phyloP scores from a whole-genome alignment of 2,888 invertebrate species.

The Nomada fabriciana region DNA sequence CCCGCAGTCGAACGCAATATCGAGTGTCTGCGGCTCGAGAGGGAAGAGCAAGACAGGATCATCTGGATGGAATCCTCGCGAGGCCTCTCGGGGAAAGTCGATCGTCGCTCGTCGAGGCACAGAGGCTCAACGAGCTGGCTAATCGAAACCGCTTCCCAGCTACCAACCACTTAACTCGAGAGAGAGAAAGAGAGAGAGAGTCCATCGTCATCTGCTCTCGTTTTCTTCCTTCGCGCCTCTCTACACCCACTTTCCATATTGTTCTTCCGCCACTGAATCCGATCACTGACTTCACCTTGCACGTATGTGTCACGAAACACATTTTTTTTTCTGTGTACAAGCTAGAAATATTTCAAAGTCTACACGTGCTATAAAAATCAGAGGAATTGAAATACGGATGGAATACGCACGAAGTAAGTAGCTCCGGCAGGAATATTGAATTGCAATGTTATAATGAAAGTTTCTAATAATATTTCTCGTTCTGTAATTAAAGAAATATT shows the following conservation, averaged over 20 bases:
- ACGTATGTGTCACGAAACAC: too few relatives aligned
- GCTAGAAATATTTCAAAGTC: too few relatives aligned
- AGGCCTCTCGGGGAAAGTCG: slow-evolving; percentile 45
- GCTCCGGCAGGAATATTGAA: too few relatives aligned
- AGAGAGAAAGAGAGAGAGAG: slow-evolving; percentile 35
- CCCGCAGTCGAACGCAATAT: slow-evolving; percentile 37
- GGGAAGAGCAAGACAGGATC: slow-evolving; percentile 21
- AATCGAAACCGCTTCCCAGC: slow-evolving; percentile 76
- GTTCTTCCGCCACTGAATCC: slow-evolving; percentile 29
- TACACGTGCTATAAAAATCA: too few relatives aligned
- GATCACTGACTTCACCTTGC: too few relatives aligned
- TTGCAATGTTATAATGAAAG: too few relatives aligned
- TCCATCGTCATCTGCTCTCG: slow-evolving; percentile 55
- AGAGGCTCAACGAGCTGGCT: slow-evolving; percentile 76
- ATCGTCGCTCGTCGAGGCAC: slow-evolving; percentile 39
- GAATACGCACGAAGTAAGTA: too few relatives aligned
- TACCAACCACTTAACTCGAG: slow-evolving; percentile 70
- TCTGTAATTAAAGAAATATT: too few relatives aligned
- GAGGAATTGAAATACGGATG: too few relatives aligned
- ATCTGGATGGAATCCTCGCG: slow-evolving; percentile 50
- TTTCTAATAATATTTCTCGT: too few relatives aligned
- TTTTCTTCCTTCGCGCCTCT: slow-evolving; percentile 46
- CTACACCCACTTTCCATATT: slow-evolving; percentile 44
- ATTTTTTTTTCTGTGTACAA: too few relatives aligned
- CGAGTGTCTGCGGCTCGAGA: not conserved